Percentiles rank a stretch among this genome's conserved stretches.
phyloP scores from a whole-genome alignment of 2,113 vertebrate genomes.

The Vicugna pacos region DNA sequence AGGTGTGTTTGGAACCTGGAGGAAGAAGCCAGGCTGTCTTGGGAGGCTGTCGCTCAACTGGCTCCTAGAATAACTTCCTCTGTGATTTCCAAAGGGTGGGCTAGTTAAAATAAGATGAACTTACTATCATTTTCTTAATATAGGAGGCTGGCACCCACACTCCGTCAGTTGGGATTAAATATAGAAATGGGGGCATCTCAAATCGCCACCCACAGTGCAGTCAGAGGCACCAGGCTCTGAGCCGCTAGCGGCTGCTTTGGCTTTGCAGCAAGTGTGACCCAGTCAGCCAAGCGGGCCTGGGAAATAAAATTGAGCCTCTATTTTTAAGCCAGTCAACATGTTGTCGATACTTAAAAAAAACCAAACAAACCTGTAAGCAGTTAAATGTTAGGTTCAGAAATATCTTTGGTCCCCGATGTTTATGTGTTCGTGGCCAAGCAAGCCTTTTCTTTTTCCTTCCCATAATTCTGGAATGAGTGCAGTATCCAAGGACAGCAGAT shows the following conservation, averaged over 20 bases:
- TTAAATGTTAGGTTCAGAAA: constrained; percentile 66
- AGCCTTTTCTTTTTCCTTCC: not conserved
- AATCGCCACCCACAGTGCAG: not conserved
- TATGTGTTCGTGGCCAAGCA: not conserved
- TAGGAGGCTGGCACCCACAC: constrained; percentile 66
- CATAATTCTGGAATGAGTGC: not conserved
- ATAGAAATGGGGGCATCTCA: constrained; percentile 71
- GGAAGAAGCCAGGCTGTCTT: not conserved
- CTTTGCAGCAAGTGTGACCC: not conserved
- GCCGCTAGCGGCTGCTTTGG: not conserved
- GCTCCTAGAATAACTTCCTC: not conserved
- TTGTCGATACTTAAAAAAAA: constrained; percentile 38
- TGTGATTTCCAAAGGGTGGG: not conserved
- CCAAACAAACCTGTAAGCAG: constrained; percentile 16
- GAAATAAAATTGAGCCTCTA: constrained; percentile 31
- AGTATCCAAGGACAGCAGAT: not conserved
- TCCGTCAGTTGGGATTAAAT: constrained; percentile 67
- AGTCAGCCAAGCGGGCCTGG: not conserved
- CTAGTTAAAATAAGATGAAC: constrained; percentile 38
- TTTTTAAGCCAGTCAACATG: constrained; percentile 65
- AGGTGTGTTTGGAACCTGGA: not conserved
- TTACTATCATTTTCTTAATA: constrained; percentile 69
- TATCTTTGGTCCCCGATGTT: constrained; percentile 31
- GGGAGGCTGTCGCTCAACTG: not conserved
- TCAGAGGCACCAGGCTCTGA: accelerated